phyloP scores from a whole-genome alignment of 2,113 vertebrate species.

The Megaleporinus macrocephalus region DNA sequence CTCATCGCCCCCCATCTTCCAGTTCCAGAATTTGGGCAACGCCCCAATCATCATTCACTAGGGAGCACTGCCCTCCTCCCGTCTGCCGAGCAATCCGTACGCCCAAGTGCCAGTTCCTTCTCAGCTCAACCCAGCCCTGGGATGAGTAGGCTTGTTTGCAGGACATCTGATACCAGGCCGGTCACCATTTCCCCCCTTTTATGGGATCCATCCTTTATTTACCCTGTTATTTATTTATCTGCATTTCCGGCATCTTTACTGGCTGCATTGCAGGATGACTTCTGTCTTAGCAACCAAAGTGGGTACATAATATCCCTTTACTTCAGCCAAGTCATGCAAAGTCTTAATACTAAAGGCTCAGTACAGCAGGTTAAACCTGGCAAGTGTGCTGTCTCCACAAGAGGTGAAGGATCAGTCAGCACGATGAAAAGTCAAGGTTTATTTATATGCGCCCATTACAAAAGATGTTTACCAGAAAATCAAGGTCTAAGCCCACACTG shows the following conservation, averaged over 20 bases:
- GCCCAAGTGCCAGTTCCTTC: constrained; percentile 6
- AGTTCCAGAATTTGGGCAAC: too few relatives aligned
- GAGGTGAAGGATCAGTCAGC: too few relatives aligned
- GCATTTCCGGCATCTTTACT: constrained; percentile 45
- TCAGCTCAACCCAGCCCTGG: background rate
- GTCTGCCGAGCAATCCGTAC: constrained; percentile 20
- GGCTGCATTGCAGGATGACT: constrained; percentile 30
- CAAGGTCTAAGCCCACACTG: too few relatives aligned
- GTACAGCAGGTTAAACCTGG: background rate
- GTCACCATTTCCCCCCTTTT: constrained; percentile 33
- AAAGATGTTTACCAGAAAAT: too few relatives aligned
- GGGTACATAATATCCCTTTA: constrained; percentile 49
- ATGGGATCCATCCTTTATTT: constrained; percentile 51
- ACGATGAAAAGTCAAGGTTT: too few relatives aligned
- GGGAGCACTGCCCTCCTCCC: constrained; percentile 18
- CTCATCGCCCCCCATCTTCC: constrained; percentile 34
- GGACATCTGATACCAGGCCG: constrained; percentile 27
- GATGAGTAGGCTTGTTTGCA: constrained; percentile 25
- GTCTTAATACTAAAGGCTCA: constrained; percentile 3
- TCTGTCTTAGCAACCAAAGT: constrained; percentile 46
- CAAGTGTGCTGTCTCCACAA: too few relatives aligned
- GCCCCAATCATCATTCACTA: constrained; percentile 3
- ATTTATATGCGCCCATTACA: too few relatives aligned
- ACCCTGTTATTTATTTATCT: constrained; percentile 55
- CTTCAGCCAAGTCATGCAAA: background rate